Base-by-base conservation (phyloP, 2,888 invertebrate genomes). In the Andrena praecox region DNA sequence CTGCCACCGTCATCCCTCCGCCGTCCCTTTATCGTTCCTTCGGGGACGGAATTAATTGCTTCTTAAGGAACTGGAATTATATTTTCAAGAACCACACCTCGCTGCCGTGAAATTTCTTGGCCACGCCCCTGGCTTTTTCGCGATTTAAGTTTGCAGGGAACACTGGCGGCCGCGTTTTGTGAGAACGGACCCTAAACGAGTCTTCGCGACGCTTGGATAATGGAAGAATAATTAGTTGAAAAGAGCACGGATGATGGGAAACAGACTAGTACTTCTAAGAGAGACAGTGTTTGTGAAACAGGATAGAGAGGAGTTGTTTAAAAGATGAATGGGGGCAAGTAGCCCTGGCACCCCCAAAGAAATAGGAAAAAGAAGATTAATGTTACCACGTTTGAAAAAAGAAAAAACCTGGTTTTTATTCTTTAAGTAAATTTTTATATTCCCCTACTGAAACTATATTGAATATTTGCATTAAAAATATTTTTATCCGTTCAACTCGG, bases 11-110 rank as follows among this genome's bases (percentile, higher is more conserved):
- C 75, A 6, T 59, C 24, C 24, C 52, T 75, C 82, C 72, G 52
- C 79, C 81, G 62, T 64, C 79, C 31, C 86, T 88, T 88, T 90
- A 88, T 87, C 85, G 87, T 88, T 80, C 88, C 89, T 87, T 78
- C 68, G 91, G 88, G 91, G 89, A 91, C 85, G 86, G 85, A 92
- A 92, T 93, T 93, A 93, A 93, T 93, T 93, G 92, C 92, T 91
- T 91, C 92, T 91, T 92, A 91, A 92, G 90, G 88, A 92, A 92
- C 88, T 88, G 86, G 89, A 93, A 93, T 93, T 91, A 93, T 91
- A 91, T 92, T 92, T 92, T 89, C 89, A 88, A 77, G 87, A 91
- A 88, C 88, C 86, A 86, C 85, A 73, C 67, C 77, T 66, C 64
- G 60, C 64, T 80, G 35, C 35, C 29, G 16, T 64, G 33, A 35